Evolutionary conservation across 2,888 invertebrate species (phyloP), one percentile per base, ranked within the genome.

Genomic region (Scaptomyza cyrtandrae): DNA sequence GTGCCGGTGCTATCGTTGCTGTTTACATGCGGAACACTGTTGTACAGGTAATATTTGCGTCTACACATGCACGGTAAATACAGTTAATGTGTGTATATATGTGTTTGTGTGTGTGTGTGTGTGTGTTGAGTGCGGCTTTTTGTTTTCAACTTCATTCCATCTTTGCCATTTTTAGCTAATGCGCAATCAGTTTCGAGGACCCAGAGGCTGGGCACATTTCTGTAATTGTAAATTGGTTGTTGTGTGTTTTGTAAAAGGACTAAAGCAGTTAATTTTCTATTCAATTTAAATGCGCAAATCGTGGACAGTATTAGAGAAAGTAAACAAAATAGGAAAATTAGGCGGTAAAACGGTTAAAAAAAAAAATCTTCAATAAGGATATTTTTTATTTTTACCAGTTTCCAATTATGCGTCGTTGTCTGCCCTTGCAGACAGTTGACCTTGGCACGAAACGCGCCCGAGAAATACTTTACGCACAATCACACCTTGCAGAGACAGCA

Each of bases 361-460:
- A 3, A 24, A 24, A 24, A 24, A 24, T 0, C 24, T 11, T 33
- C 9, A 16, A 14, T 13, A 39, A 44, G 31, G 37, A 53, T 49
- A 29, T 16, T 37, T 45, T 6, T 6, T 27, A 11, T 24, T 37
- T 16, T 44, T 4, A 24, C 2, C 11, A 24, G 24, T n/a, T 41
- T 33, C 37, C 39, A 11, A 56, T 60, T 65, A 37, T 75, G 39
- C 55, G 48, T 43, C 37, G 24, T 45, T 35, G 61, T 61, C 62
- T 68, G 75, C 45, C 33, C 63, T 41, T 80, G 72, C 86, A 80
- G 80, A 87, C 88, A 81, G 69, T 78, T 87, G 88, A 80, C 88
- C 80, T 80, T 80, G 80, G 75, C 75, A 78, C 43, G 74, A 68
- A 74, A 75, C 74, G 75, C 74, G 69, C 78, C 55, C 74, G 33